Base-by-base conservation (phyloP, 2,797 vertebrate species). In the Avahi laniger region DNA sequence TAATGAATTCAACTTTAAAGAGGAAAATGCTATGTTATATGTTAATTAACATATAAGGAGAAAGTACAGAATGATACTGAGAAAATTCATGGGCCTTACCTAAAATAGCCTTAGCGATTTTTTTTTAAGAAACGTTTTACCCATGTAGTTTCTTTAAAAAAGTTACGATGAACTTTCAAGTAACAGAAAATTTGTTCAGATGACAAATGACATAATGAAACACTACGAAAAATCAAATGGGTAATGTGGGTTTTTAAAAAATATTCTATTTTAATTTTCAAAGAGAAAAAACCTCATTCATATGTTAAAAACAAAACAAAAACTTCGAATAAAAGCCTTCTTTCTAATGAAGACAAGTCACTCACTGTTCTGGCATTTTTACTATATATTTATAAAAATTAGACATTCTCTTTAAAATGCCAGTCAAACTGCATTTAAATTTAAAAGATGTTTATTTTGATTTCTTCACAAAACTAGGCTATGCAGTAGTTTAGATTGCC, bases 341-440 rank as follows among this genome's bases (percentile, higher is more conserved):
- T 78, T 87, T 85, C 50, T 94, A 94, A 75, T 18, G 46, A 80
- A 93, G 67, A 92, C 28, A 80, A 81, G 52, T 95, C 35, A 95
- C 13, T 92, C 52, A 91, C 4, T 95, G 35, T 91, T 97, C 80
- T 91, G 41, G 57, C 13, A 90, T 78, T 96, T 95, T 96, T 82
- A 95, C 9, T 54, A 63, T 73, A 79, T 57, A 72, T 50, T 95
- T 91, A 84, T 78, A 81, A 94, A 96, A 93, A 93, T 87, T 24
- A 96, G 63, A 93, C 65, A 86, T 82, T 95, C 38, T 97, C 88
- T 93, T 96, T 87, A 88, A 94, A 96, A 95, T 59, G 33, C n/a
- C 52, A 97, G 65, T 90, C 46, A 88, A 94, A 93, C 4, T 95
- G 14, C 35, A 91, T 48, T 96, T 94, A 88, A 67, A 97, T 93